A percentile compares a stretch with the other conserved stretches of the same genome.
phyloP scores from a whole-genome alignment of 1,140 invertebrate genomes.

The Plectrocnemia conspersa region DNA sequence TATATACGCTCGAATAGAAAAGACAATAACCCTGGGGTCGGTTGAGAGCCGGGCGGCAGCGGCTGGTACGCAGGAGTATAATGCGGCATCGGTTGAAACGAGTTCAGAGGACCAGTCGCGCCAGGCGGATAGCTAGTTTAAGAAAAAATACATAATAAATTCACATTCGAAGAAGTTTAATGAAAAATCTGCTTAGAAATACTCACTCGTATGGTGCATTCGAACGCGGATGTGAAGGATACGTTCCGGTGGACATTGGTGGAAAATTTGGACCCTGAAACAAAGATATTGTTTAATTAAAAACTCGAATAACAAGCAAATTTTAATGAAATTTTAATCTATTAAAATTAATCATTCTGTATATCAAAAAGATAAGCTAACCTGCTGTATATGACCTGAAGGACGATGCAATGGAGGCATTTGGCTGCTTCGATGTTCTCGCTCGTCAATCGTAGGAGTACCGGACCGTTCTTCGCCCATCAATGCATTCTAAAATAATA shows the following conservation, averaged over 20 bases:
- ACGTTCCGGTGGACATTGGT: conserved; percentile 14
- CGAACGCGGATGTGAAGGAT: conserved; percentile 4
- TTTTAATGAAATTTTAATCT: no score
- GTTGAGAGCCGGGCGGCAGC: conserved; percentile 44
- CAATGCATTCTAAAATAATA: conserved; percentile 31
- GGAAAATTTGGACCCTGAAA: conserved; percentile 22
- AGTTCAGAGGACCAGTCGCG: conserved; percentile 32
- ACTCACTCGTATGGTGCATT: conserved; percentile 25
- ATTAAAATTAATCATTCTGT: no score
- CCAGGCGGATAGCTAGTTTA: conserved; percentile 27
- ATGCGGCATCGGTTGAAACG: conserved; percentile 35
- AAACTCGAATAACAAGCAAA: not conserved
- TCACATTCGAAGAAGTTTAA: not conserved
- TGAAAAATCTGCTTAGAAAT: not conserved
- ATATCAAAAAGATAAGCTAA: conserved; percentile 4
- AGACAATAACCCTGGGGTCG: conserved; percentile 38
- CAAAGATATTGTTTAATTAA: conserved; percentile 15
- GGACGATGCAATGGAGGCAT: conserved; percentile 24
- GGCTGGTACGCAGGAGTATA: conserved; percentile 43
- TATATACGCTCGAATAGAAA: not conserved
- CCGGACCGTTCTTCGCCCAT: conserved; percentile 60
- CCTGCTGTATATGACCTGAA: conserved; percentile 9
- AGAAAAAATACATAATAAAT: conserved; percentile 8
- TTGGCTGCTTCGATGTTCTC: conserved; percentile 38
- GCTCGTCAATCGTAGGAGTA: conserved; percentile 65